Conservation (phyloP, 30 jellyfish, hydroid and myxozoan genomes). For the Mastigias papua region DNA sequence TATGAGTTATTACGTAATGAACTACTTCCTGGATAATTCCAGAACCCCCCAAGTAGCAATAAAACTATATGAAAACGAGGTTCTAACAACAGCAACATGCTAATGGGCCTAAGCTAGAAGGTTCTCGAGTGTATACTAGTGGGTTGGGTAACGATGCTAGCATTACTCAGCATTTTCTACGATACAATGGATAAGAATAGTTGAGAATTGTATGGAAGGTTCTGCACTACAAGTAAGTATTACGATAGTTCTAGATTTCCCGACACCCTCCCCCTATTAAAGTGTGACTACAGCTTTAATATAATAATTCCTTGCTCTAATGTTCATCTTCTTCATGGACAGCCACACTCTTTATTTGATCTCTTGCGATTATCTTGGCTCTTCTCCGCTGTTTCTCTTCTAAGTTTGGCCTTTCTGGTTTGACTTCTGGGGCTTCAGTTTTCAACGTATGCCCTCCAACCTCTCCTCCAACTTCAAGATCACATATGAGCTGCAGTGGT, state of each 20-base stretch:
- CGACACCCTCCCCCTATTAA: constrained; percentile 49
- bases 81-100: constrained; percentile 18
- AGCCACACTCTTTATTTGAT: background rate
- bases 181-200: constrained; percentile 5
- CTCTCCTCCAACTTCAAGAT: constrained; percentile 63
- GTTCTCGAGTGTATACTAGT: constrained; percentile 27
- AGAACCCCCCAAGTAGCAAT: constrained; percentile 8
- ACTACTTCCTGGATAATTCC: constrained; percentile 1
- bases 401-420: background rate
- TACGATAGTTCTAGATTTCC: constrained; percentile 12
- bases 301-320: background rate
- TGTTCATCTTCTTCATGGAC: background rate
- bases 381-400: background rate
- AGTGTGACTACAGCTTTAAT: constrained; percentile 30
- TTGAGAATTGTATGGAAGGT: constrained; percentile 17
- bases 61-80: constrained; percentile 25
- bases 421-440: constrained; percentile 41
- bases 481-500: constrained; percentile 59
- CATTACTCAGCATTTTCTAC: constrained; percentile 1
- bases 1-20: constrained; percentile 8
- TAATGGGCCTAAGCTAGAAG: constrained; percentile 25
- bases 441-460: constrained; percentile 47
- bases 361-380: background rate
- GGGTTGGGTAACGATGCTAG: constrained; percentile 27
- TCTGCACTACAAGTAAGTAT: constrained; percentile 18